Conservation (phyloP, 2,113 vertebrate species). For the Spilogale gracilis region DNA sequence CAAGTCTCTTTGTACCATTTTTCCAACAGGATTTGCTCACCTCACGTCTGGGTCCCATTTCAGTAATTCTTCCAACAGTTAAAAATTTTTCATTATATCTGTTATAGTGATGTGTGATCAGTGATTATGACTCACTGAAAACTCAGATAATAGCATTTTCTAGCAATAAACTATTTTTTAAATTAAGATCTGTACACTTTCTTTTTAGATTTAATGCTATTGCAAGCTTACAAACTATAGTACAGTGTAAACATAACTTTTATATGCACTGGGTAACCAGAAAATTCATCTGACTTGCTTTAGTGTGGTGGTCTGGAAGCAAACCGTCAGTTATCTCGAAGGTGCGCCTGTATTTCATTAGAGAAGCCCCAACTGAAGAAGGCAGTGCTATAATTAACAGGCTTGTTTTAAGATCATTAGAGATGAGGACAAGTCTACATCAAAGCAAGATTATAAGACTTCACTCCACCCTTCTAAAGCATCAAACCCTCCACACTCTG, state of each 20-base stretch:
- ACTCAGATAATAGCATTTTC: background rate
- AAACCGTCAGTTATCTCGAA: background rate
- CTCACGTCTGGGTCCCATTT: background rate
- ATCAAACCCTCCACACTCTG: background rate
- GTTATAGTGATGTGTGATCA: background rate
- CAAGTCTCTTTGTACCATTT: background rate
- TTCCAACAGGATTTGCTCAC: background rate
- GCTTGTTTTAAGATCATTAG: slow-evolving; percentile 25
- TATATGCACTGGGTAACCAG: background rate
- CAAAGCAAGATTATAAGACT: slow-evolving; percentile 45
- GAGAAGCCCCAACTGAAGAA: background rate
- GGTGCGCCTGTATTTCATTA: background rate
- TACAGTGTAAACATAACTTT: background rate
- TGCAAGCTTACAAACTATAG: background rate
- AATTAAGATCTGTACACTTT: background rate
- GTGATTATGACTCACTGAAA: background rate
- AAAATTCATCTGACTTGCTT: background rate
- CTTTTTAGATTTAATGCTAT: background rate
- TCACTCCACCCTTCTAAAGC: background rate
- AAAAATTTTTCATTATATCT: background rate
- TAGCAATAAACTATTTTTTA: background rate
- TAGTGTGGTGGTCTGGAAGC: background rate
- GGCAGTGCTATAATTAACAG: background rate
- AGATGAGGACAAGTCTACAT: slow-evolving; percentile 7
- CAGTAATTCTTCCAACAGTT: background rate